These are phyloP conservation scores for Sebastes miniatus DNA, from an alignment of 2,797 vertebrate species.

Conservation along the genomic window DNA sequence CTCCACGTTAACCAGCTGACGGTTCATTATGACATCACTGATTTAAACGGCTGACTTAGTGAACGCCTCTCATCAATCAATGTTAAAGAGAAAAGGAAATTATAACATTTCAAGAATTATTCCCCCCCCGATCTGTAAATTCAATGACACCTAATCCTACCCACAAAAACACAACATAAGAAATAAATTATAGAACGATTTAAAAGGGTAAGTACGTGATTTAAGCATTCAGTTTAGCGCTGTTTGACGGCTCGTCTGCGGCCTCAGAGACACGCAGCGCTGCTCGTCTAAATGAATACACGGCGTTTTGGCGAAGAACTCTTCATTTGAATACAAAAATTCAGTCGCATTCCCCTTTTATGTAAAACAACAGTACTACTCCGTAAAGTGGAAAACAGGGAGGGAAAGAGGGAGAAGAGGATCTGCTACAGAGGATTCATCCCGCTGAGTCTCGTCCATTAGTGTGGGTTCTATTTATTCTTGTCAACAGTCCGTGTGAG, in stretches of 20 bases:
- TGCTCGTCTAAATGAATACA: background rate
- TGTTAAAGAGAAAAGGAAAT: background rate
- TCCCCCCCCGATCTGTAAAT: background rate
- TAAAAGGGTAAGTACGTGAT: conserved; percentile 5
- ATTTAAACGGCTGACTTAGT: background rate
- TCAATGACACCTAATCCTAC: conserved; percentile 5
- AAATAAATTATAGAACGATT: conserved; percentile 37
- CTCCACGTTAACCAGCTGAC: background rate
- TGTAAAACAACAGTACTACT: conserved; percentile 47
- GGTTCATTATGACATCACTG: conserved; percentile 19
- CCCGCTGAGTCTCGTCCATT: conserved; percentile 44
- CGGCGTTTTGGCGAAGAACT: conserved; percentile 22
- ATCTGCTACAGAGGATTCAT: conserved; percentile 52
- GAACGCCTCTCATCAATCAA: background rate
- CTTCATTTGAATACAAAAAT: conserved; percentile 38
- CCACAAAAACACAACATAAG: conserved; percentile 16
- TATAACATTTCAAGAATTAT: background rate
- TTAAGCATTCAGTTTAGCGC: background rate
- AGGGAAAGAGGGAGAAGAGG: conserved; percentile 18
- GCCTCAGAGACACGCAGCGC: background rate
- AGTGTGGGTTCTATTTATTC: conserved; percentile 37
- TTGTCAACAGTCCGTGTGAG: conserved; percentile 47
- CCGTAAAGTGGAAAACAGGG: conserved; percentile 4
- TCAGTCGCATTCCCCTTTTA: conserved; percentile 30
- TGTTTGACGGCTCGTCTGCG: background rate